These are phyloP conservation scores for Chaitophorus viminalis DNA, from an alignment of 2,888 invertebrate species.

Conservation along the genomic window DNA sequence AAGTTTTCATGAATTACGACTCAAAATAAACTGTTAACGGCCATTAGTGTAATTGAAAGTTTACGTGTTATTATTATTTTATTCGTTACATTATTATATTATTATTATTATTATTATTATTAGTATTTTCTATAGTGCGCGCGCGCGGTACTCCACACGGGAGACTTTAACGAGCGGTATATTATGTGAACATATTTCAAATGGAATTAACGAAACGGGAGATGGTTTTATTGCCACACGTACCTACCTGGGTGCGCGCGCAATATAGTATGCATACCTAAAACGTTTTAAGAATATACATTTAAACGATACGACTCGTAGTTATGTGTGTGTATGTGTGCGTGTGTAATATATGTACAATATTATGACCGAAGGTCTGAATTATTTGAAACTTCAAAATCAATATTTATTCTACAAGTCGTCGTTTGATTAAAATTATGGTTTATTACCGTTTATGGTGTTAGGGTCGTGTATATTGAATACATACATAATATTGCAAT, in stretches of 20 bases:
- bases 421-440: not conserved
- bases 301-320: constrained; percentile 13
- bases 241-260: not conserved
- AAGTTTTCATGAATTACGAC: constrained; percentile 46
- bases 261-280: not conserved
- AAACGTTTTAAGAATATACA: not conserved
- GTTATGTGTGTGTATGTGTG: not conserved
- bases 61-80: constrained; percentile 27
- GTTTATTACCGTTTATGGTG: not conserved
- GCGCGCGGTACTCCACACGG: constrained; percentile 21
- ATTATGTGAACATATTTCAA: constrained; percentile 51
- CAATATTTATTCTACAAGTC: constrained; percentile 31
- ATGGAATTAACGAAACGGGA: constrained; percentile 45
- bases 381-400: constrained; percentile 4
- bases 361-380: not conserved
- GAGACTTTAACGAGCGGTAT: constrained; percentile 50
- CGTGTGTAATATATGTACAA: not conserved
- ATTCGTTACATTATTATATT: constrained; percentile 25
- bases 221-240: constrained; percentile 40
- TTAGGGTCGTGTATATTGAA: no score
- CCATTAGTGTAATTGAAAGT: constrained; percentile 56
- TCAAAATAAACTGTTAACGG: constrained; percentile 48
- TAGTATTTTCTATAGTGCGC: not conserved
- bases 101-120: not conserved
- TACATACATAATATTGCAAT: no score